These are phyloP conservation scores for Drosophila hamatofila DNA, from an alignment of 2,888 invertebrate genomes.

Conservation along the genomic window DNA sequence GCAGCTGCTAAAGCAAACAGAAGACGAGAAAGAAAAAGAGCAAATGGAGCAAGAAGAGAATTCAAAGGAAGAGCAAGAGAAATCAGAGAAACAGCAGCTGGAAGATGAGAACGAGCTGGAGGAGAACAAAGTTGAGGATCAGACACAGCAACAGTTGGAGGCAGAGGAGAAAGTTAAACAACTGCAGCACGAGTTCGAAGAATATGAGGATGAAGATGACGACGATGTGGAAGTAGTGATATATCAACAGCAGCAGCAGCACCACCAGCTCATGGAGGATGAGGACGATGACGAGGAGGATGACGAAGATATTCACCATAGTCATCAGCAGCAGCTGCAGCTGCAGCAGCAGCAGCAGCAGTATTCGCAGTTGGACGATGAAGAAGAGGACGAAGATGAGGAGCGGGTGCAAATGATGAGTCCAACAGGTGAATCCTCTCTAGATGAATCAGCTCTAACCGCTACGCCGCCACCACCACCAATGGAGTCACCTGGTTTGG, in stretches of 20 bases:
- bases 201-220: neutral
- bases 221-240: neutral
- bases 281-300: slow-evolving; percentile 8
- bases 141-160: neutral
- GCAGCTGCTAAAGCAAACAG: too few species aligned
- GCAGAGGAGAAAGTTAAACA: neutral
- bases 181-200: neutral
- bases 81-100: neutral
- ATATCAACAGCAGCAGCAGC: neutral
- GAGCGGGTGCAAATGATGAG: neutral
- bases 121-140: neutral
- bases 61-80: neutral
- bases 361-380: neutral
- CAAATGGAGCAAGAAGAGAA: neutral
- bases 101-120: neutral
- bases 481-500: too few species aligned
- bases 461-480: neutral
- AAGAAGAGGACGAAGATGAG: neutral
- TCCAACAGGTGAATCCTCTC: slow-evolving; percentile 3
- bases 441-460: neutral
- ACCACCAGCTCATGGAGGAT: slow-evolving; percentile 17
- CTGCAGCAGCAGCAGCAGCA: neutral
- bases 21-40: neutral
- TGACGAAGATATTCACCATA: neutral
- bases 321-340: neutral